These are phyloP conservation scores for Tanypteryx hageni DNA, from an alignment of 2,888 invertebrate species.

Conservation along the genomic window DNA sequence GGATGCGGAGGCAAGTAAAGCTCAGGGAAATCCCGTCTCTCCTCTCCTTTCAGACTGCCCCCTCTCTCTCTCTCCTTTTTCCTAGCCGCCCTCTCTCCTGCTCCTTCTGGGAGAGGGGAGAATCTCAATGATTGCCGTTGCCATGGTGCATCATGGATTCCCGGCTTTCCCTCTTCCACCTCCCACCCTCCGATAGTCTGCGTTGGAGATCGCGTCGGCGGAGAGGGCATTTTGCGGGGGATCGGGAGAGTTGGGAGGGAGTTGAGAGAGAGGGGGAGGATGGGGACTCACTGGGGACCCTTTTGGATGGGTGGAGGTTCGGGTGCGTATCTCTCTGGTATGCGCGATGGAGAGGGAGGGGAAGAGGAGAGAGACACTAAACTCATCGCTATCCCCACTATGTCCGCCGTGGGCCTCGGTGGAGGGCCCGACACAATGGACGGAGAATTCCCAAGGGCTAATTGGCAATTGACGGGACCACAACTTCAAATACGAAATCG, in stretches of 20 bases:
- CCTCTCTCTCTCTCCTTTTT: neutral
- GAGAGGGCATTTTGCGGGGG: no score
- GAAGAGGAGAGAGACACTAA: neutral
- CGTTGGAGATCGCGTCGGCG: neutral
- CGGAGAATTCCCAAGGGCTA: neutral
- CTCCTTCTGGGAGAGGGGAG: neutral
- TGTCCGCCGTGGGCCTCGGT: neutral
- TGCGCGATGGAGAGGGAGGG: neutral
- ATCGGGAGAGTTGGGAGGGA: no score
- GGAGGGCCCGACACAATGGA: neutral
- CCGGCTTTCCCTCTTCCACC: neutral
- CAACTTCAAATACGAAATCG: neutral
- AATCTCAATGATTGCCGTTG: neutral
- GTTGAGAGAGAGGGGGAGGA: no score
- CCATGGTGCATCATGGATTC: neutral
- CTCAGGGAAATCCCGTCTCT: neutral
- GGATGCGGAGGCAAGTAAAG: conserved; percentile 25
- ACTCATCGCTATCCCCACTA: neutral
- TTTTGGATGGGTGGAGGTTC: neutral
- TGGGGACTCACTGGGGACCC: no score
- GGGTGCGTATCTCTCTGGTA: neutral
- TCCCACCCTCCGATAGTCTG: neutral
- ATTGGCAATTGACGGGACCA: conserved; percentile 29
- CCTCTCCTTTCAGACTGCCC: neutral
- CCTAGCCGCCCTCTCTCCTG: neutral